Percentiles rank a stretch among this genome's conserved stretches.
Conservation (phyloP, 2,113 vertebrate species). For the Neotragus moschatus region DNA sequence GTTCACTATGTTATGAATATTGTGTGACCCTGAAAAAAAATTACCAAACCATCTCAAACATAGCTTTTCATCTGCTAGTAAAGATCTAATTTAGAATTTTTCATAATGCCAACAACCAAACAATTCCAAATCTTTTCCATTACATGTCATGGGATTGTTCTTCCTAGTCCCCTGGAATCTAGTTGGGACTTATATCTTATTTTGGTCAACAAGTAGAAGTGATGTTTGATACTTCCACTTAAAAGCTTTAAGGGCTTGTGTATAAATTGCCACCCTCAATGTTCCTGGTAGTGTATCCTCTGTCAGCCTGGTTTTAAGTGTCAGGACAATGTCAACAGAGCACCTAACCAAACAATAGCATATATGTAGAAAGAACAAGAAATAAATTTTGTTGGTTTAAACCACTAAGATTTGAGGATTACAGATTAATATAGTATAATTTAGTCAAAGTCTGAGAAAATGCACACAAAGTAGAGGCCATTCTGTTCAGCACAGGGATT, state of each 20-base stretch:
- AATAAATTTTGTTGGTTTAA: neutral
- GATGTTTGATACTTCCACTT: neutral
- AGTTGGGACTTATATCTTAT: neutral
- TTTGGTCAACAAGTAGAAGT: neutral
- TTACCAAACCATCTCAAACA: neutral
- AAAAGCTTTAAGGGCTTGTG: neutral
- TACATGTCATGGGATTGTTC: accelerated
- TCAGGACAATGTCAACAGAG: neutral
- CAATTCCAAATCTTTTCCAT: neutral
- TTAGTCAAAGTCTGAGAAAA: neutral
- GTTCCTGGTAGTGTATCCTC: neutral
- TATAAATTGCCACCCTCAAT: neutral
- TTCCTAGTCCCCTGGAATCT: neutral
- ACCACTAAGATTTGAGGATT: neutral
- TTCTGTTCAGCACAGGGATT: neutral
- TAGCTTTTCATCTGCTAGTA: neutral
- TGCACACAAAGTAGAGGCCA: neutral
- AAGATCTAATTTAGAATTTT: neutral
- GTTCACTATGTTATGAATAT: neutral
- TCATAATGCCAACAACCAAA: neutral
- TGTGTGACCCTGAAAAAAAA: neutral
- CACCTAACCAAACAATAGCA: neutral
- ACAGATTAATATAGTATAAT: neutral
- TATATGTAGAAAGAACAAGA: neutral
- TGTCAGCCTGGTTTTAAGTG: neutral